Conservation (phyloP, 2,888 invertebrate genomes). For the Cryptus viduatorius region DNA sequence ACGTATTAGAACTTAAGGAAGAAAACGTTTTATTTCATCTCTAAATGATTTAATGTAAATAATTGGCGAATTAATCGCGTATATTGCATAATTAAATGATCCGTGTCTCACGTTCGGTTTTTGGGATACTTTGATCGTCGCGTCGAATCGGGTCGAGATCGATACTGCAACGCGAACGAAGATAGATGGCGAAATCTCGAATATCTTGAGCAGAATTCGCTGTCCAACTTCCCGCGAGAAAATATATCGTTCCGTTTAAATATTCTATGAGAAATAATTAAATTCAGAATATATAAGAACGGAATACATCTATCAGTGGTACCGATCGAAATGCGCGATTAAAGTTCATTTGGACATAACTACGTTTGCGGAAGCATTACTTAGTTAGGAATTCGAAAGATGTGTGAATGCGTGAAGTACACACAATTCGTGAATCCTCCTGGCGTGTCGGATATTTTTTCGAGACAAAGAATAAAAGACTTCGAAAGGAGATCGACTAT, state of each 20-base stretch:
- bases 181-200: slow-evolving; percentile 38
- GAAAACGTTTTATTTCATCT: slow-evolving; percentile 62
- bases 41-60: slow-evolving; percentile 69
- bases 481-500: not conserved
- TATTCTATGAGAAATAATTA: not conserved
- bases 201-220: slow-evolving; percentile 1
- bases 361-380: slow-evolving; percentile 42
- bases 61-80: slow-evolving; percentile 33
- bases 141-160: not conserved
- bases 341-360: slow-evolving; percentile 12
- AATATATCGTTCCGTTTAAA: not conserved
- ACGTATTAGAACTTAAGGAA: slow-evolving; percentile 58
- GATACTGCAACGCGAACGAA: not conserved
- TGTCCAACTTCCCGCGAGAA: slow-evolving; percentile 12
- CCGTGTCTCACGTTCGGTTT: slow-evolving; percentile 32
- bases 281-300: not conserved
- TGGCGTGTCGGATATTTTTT: not conserved
- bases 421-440: not conserved
- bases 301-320: not conserved
- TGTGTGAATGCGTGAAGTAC: not conserved
- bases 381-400: slow-evolving; percentile 54
- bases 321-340: slow-evolving; percentile 21
- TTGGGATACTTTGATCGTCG: not conserved
- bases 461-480: not conserved
- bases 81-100: not conserved